Base-by-base conservation (phyloP, 2,888 invertebrate species). In the Pemphredon lugubris region DNA sequence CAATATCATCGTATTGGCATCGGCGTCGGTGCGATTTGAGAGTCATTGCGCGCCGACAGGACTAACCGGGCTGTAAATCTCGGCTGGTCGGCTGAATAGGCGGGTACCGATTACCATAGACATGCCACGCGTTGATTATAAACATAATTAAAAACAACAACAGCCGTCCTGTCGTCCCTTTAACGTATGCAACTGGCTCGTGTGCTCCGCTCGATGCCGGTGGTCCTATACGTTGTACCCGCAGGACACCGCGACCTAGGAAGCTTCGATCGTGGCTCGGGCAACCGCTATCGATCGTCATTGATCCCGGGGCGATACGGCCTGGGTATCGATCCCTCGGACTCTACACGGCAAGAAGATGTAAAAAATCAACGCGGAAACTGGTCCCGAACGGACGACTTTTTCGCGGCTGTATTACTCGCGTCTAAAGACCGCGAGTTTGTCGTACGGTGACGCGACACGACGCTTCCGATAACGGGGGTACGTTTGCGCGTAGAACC, bases 101-200 rank as follows among this genome's bases (percentile, higher is more conserved):
- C 70, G 77, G 79, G 73, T 75, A 79, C 82, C 77, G 85, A 87
- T 87, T 87, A 87, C 86, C 87, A 87, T 87, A 87, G 86, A 87
- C 87, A 87, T 77, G 87, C 83, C 81, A 79, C 82, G 85, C 85
- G 86, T 87, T 89, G 87, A 89, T 89, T 89, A 89, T 89, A 88
- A 88, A 88, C 87, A 89, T 89, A 89, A 89, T 89, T 89, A 88
- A 89, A 89, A 89, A 88, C 86, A 88, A 86, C 87, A 85, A 83
- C 84, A 73, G 65, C 66, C 71, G 72, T 72, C 71, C 76, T 73
- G 73, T 71, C 75, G 76, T 77, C 75, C 73, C 57, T 87, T 85
- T 85, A 85, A 83, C 81, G 84, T 85, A 86, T 86, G 86, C 84
- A 84, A 81, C 79, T 81, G 75, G 68, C 78, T 75, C 77, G 82